Percentiles rank a stretch among this genome's conserved stretches.
These are phyloP conservation scores for Tenualosa thibaudeaui DNA, from an alignment of 2,797 vertebrate genomes.

Conservation along the genomic window DNA sequence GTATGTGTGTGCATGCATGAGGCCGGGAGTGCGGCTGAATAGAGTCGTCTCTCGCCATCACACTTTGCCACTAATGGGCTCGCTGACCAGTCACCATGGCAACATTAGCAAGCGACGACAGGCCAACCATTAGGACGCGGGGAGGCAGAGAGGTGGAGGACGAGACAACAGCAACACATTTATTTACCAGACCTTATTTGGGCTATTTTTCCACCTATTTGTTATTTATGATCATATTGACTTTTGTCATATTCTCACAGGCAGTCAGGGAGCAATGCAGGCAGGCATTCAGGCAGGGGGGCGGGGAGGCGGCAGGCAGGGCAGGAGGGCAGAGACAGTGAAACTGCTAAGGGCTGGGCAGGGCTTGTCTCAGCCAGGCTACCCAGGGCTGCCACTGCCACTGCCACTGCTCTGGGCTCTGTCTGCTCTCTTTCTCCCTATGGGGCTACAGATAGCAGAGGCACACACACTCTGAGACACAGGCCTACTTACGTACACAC, in stretches of 20 bases:
- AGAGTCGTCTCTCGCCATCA: conserved; percentile 64
- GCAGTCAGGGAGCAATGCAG: neutral
- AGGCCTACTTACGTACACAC: neutral
- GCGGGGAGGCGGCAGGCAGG: neutral
- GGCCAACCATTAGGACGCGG: conserved; percentile 62
- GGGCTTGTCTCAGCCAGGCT: neutral
- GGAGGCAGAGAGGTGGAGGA: conserved; percentile 20
- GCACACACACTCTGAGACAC: neutral
- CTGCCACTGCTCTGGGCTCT: neutral
- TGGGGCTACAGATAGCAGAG: neutral
- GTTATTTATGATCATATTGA: conserved; percentile 72
- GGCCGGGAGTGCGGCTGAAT: conserved; percentile 41
- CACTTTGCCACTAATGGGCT: conserved; percentile 58
- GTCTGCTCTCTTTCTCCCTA: neutral
- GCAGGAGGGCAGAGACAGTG: neutral
- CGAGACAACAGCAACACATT: conserved; percentile 62
- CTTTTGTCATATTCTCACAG: conserved; percentile 55
- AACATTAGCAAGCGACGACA: conserved; percentile 55
- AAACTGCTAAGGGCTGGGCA: neutral
- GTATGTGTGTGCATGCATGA: neutral
- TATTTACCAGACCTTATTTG: conserved; percentile 70
- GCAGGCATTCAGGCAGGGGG: no score
- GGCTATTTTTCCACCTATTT: conserved; percentile 64
- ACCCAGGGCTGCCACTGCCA: neutral
- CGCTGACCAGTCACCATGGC: conserved; percentile 64